phyloP scores from a whole-genome alignment of 2,888 invertebrate genomes.

The Amorpha juglandis region DNA sequence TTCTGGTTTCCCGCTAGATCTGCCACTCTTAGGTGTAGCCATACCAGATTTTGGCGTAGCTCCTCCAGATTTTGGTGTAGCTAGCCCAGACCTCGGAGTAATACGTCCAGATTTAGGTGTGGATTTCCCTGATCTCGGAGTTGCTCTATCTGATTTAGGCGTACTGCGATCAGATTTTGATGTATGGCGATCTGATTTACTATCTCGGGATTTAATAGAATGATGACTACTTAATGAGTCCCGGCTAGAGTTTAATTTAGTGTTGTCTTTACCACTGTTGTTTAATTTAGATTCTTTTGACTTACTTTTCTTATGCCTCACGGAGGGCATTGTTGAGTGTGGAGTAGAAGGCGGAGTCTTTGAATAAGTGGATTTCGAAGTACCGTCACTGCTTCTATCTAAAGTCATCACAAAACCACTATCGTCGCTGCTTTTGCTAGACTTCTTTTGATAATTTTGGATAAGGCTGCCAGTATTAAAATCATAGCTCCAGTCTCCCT shows the following conservation, averaged over 20 bases:
- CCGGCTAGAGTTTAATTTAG: slow-evolving; percentile 76
- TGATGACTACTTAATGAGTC: slow-evolving; percentile 82
- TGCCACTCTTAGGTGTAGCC: slow-evolving; percentile 84
- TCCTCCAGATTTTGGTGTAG: slow-evolving; percentile 76
- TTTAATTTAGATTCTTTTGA: slow-evolving; percentile 78
- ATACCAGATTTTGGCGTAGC: slow-evolving; percentile 75
- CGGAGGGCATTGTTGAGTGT: slow-evolving; percentile 76
- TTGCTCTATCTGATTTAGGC: slow-evolving; percentile 75
- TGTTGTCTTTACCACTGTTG: slow-evolving; percentile 66
- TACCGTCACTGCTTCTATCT: slow-evolving; percentile 80
- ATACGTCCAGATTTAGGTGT: slow-evolving; percentile 76
- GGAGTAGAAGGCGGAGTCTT: slow-evolving; percentile 80
- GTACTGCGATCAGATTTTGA: slow-evolving; percentile 79
- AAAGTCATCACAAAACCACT: slow-evolving; percentile 81
- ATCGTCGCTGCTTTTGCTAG: slow-evolving; percentile 80
- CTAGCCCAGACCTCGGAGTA: slow-evolving; percentile 75
- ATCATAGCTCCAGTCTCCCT: slow-evolving; percentile 81
- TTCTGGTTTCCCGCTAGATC: slow-evolving; percentile 79
- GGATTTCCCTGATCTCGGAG: slow-evolving; percentile 70
- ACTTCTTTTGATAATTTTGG: slow-evolving; percentile 80
- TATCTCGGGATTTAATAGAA: slow-evolving; percentile 78
- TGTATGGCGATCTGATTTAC: slow-evolving; percentile 77
- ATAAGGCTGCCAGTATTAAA: slow-evolving; percentile 79
- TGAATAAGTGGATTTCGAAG: slow-evolving; percentile 78
- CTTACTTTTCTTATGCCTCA: slow-evolving; percentile 77